A percentile compares a stretch with the other conserved stretches of the same genome.
Evolutionary conservation across 2,888 invertebrate species (phyloP).

Genomic region (Pteria penguin): DNA sequence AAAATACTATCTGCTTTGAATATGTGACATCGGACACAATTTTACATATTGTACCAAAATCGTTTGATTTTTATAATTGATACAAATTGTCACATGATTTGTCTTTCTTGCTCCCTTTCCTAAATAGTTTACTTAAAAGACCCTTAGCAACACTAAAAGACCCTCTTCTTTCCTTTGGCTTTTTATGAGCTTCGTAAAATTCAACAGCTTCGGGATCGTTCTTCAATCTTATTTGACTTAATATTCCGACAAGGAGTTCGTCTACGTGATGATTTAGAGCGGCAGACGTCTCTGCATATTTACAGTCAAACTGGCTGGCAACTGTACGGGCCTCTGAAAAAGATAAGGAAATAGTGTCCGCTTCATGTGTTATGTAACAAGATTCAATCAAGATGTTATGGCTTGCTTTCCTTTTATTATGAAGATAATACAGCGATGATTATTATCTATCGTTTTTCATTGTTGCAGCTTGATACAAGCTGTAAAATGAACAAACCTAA

Average conservation of each 20-base stretch:
- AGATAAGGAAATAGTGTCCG: no score
- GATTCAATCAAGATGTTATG: no score
- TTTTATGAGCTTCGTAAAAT: constrained; percentile 43
- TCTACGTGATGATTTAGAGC: constrained; percentile 98
- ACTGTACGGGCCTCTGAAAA: constrained; percentile 49
- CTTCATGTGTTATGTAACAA: no score
- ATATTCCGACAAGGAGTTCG: constrained; percentile 93
- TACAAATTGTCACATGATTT: constrained; percentile 45
- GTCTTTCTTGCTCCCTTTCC: constrained; percentile 52
- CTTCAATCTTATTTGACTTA: constrained; percentile 93
- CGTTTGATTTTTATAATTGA: constrained; percentile 32
- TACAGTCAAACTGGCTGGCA: constrained; percentile 85
- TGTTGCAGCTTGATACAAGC: no score
- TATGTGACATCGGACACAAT: no score
- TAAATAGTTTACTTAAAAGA: constrained; percentile 55
- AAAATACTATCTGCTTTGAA: no score
- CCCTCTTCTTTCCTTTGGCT: constrained; percentile 45
- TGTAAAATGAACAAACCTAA: no score
- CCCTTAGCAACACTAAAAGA: constrained; percentile 54
- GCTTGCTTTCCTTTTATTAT: no score
- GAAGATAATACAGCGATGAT: no score
- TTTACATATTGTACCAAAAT: no score
- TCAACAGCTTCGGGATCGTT: constrained; percentile 51
- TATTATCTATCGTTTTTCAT: no score
- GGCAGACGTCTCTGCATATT: constrained; percentile 96